Conservation (phyloP, 2,888 invertebrate genomes). For the Mythimna albipuncta region DNA sequence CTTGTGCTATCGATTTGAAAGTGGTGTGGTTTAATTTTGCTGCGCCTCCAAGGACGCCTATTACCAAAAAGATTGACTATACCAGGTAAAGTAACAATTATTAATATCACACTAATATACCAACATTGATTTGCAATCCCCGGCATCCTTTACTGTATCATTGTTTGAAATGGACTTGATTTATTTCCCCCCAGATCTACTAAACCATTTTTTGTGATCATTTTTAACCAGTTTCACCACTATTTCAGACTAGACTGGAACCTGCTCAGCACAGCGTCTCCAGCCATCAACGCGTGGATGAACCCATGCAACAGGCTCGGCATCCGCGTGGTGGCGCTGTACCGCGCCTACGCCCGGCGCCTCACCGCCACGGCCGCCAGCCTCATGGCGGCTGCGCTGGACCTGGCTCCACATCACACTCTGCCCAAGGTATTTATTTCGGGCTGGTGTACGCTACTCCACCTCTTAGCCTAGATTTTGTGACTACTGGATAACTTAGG, state of each 20-base stretch:
- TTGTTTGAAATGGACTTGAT: too few relatives aligned
- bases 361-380: constrained; percentile 97
- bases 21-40: constrained; percentile 99
- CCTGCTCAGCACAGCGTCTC: constrained; percentile 98
- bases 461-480: neutral
- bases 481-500: too few relatives aligned
- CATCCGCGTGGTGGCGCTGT: constrained; percentile 95
- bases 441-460: neutral
- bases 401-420: constrained; percentile 95
- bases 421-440: constrained; percentile 91
- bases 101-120: neutral
- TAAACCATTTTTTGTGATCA: too few relatives aligned
- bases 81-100: constrained; percentile 91
- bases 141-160: too few relatives aligned
- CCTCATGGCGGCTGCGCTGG: constrained; percentile 98
- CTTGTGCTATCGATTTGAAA: constrained; percentile 96
- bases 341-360: constrained; percentile 94
- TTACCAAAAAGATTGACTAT: constrained; percentile 98
- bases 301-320: constrained; percentile 98
- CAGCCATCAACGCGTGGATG: constrained; percentile 99
- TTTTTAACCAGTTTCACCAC: neutral
- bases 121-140: too few relatives aligned
- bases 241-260: constrained; percentile 97
- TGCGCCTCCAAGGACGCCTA: constrained; percentile 98
- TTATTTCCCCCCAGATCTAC: too few relatives aligned